phyloP scores from a whole-genome alignment of 2,797 vertebrate species.

The Pagetopsis macropterus region DNA sequence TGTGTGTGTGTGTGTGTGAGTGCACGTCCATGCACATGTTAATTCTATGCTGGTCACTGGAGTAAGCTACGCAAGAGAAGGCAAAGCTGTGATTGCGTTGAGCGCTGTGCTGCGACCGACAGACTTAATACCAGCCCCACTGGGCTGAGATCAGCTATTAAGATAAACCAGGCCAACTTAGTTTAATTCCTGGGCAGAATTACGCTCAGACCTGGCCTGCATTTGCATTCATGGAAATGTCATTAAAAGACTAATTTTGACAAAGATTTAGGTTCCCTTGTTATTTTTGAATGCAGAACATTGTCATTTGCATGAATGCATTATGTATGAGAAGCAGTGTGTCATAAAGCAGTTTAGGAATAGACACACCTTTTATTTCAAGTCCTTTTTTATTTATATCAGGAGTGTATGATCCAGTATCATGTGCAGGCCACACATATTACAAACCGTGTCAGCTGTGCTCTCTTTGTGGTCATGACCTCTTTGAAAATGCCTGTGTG shows the following conservation, averaged over 20 bases:
- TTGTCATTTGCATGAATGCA: slow-evolving; percentile 76
- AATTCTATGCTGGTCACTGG: slow-evolving; percentile 83
- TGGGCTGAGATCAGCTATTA: slow-evolving; percentile 87
- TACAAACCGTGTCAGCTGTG: slow-evolving; percentile 54
- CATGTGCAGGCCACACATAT: slow-evolving; percentile 58
- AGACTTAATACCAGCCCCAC: slow-evolving; percentile 81
- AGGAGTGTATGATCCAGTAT: slow-evolving; percentile 61
- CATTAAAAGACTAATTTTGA: slow-evolving; percentile 86
- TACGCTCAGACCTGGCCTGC: slow-evolving; percentile 76
- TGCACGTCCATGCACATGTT: slow-evolving; percentile 66
- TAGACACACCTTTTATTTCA: slow-evolving; percentile 68
- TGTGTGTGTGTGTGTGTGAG: slow-evolving; percentile 33
- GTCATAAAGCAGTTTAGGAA: slow-evolving; percentile 67
- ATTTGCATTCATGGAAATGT: slow-evolving; percentile 87
- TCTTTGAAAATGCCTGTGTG: slow-evolving; percentile 54
- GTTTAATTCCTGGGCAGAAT: slow-evolving; percentile 85
- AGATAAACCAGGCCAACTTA: slow-evolving; percentile 83
- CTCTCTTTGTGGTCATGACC: slow-evolving; percentile 65
- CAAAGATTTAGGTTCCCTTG: slow-evolving; percentile 82
- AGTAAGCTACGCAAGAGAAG: slow-evolving; percentile 83
- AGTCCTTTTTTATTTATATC: slow-evolving; percentile 55
- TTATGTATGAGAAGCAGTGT: slow-evolving; percentile 73
- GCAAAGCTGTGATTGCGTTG: slow-evolving; percentile 86
- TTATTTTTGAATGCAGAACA: slow-evolving; percentile 73
- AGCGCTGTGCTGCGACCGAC: slow-evolving; percentile 75